These are phyloP conservation scores for Aurelia aurita DNA, from an alignment of 30 jellyfish, hydroid and myxozoan genomes.

Conservation along the genomic window DNA sequence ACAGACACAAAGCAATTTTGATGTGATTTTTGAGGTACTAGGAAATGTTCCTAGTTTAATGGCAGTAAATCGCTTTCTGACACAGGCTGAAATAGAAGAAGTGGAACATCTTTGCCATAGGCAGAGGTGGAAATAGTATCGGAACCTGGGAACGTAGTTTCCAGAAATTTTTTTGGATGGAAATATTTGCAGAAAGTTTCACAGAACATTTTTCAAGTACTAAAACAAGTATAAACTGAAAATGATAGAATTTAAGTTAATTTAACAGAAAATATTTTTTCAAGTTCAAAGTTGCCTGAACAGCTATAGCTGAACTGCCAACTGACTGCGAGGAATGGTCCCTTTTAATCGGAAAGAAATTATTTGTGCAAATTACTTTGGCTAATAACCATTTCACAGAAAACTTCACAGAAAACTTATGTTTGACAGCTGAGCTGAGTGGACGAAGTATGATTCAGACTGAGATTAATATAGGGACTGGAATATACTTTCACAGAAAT, in stretches of 20 bases:
- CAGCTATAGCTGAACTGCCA: not conserved
- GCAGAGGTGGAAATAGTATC: too few species aligned
- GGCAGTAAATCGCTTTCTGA: too few species aligned
- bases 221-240: not conserved
- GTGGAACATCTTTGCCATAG: not conserved
- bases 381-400: slow-evolving; percentile 5
- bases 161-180: too few species aligned
- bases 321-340: not conserved
- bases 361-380: not conserved
- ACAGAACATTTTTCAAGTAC: not conserved
- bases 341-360: not conserved
- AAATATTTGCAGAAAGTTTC: too few species aligned
- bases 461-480: slow-evolving; percentile 5
- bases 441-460: not conserved
- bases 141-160: too few species aligned
- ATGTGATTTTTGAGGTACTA: too few species aligned
- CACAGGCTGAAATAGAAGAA: not conserved
- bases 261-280: not conserved
- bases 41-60: too few species aligned
- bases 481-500: not conserved
- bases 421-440: not conserved
- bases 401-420: not conserved
- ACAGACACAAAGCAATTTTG: too few species aligned
- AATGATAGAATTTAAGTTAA: not conserved
- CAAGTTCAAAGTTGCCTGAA: not conserved